Conservation (phyloP, 1,140 invertebrate species). For the Chironomus tepperi region DNA sequence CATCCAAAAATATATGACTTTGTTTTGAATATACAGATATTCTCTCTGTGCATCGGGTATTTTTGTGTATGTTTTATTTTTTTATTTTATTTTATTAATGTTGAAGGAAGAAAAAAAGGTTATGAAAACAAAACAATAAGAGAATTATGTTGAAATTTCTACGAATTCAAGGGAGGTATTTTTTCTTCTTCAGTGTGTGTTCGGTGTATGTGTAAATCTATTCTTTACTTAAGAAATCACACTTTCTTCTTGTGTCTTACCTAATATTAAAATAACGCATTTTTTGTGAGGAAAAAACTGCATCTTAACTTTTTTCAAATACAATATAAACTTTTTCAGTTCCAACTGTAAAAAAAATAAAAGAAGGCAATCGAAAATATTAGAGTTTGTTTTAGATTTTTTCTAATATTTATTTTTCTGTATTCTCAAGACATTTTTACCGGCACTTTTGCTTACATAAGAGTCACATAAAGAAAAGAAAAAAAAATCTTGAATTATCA, state of each 20-base stretch:
- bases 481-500: background rate
- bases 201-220: background rate
- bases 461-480: background rate
- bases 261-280: conserved; percentile 19
- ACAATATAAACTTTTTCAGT: background rate
- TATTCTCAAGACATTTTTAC: background rate
- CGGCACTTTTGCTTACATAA: conserved; percentile 12
- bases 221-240: conserved; percentile 21
- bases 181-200: background rate
- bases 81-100: background rate
- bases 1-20: background rate
- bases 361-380: background rate
- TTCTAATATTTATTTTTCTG: conserved; percentile 1
- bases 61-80: background rate
- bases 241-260: conserved; percentile 22
- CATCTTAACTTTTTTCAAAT: too few relatives aligned
- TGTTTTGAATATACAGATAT: too few relatives aligned
- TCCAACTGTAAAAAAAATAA: background rate
- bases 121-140: conserved; percentile 19
- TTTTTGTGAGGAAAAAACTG: background rate
- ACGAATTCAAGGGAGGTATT: conserved; percentile 19
- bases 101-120: conserved; percentile 20
- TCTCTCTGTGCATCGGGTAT: too few relatives aligned
- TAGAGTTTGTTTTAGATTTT: background rate
- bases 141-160: conserved; percentile 16